Evolutionary conservation across 2,888 invertebrate genomes (phyloP), one percentile per base, ranked within the genome.

Genomic region (Eumacrocentrus americanus): DNA sequence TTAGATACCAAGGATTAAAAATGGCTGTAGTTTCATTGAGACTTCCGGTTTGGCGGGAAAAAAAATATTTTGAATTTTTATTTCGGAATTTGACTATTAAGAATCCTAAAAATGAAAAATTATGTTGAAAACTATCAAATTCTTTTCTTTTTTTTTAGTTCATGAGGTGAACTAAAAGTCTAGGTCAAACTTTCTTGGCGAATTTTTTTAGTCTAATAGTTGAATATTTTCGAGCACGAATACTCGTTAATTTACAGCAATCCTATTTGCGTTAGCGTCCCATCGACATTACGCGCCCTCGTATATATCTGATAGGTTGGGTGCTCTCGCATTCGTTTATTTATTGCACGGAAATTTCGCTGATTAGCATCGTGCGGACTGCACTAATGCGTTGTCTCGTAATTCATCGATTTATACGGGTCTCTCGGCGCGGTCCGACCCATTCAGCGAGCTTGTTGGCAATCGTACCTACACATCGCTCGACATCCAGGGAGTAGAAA

Each of bases 351-450:
- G 79, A 79, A 79, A 80, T 80, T 80, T 78, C 70, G 76, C 80
- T 80, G 79, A 80, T 80, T 80, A 80, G 80, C 76, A 80, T 80
- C 80, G 78, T 78, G 78, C 75, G 75, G 77, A 78, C 76, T 77
- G 77, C 74, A 72, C 78, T 80, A 79, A 80, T 79, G 78, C 78
- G 73, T 74, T 78, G 78, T 76, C 77, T 79, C 78, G 78, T 79
- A 79, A 80, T 79, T 80, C 76, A 80, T 78, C 78, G 79, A 79
- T 80, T 79, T 77, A 76, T 78, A 76, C 76, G 73, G 72, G 67
- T 60, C 60, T 55, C 60, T 37, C 51, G 60, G 51, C 54, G 44
- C 54, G 22, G 18, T 12, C 42, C 35, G 29, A 34, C 44, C 44
- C 35, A 42, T 44, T 42, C n/a, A 44, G 34, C 54, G 29, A 54